Evolutionary conservation across 2,888 invertebrate genomes (phyloP).

Genomic region (Ophion slaviceki): DNA sequence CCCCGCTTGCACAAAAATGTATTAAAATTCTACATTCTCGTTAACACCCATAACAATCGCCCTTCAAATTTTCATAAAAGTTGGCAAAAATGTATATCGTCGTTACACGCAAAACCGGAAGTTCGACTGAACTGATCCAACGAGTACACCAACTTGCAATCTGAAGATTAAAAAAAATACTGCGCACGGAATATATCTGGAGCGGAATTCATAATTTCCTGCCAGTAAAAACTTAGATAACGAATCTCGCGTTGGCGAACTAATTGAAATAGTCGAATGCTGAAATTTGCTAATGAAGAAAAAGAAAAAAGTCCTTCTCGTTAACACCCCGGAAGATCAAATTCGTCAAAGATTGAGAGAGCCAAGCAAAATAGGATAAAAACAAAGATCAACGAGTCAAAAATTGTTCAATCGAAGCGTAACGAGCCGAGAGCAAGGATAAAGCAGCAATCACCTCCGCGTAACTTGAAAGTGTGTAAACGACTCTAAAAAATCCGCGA

Average conservation of each 20-base stretch:
- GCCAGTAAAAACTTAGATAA: not conserved
- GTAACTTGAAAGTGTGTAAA: not conserved
- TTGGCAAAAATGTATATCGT: not conserved
- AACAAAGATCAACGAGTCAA: not conserved
- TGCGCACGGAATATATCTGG: not conserved
- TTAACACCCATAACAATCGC: not conserved
- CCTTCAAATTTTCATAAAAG: not conserved
- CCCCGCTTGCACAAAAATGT: not conserved
- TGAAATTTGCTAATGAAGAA: not conserved
- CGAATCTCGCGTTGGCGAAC: not conserved
- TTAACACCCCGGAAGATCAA: not conserved
- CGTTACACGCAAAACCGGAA: not conserved
- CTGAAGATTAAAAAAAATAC: not conserved
- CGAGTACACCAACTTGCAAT: not conserved
- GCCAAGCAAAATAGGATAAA: not conserved
- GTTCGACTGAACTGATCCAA: not conserved
- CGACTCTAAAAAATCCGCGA: not conserved
- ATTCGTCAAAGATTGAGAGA: not conserved
- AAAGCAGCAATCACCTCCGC: not conserved
- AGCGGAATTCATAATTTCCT: not conserved
- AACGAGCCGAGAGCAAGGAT: not conserved
- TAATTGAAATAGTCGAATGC: not conserved
- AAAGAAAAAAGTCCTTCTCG: not conserved
- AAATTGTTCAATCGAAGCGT: conserved; percentile 14
- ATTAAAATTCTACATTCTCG: not conserved